A percentile compares a stretch with the other conserved stretches of the same genome.
Conservation (phyloP, 2,888 invertebrate species). For the Julus scandinavius region DNA sequence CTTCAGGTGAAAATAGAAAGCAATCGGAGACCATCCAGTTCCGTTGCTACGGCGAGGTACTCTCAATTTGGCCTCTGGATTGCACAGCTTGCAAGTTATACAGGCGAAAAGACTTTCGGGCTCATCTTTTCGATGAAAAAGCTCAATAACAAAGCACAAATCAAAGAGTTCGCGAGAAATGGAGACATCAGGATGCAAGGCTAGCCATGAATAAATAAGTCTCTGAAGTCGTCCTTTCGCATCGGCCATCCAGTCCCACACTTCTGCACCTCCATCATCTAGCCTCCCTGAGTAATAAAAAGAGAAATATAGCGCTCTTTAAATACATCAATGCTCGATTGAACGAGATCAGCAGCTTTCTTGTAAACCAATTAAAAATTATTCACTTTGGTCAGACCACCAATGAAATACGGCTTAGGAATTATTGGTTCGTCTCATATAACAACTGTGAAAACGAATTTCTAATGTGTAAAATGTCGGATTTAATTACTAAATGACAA, state of each 20-base stretch:
- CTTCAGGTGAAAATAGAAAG: slow-evolving; percentile 35
- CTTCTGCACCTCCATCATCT: slow-evolving; percentile 16
- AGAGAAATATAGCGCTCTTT: neutral
- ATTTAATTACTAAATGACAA: too few relatives aligned
- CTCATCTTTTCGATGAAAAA: neutral
- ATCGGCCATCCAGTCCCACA: slow-evolving; percentile 45
- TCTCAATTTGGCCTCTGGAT: slow-evolving; percentile 29
- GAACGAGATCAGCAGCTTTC: slow-evolving; percentile 36
- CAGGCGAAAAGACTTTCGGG: slow-evolving; percentile 18
- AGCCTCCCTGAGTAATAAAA: slow-evolving; percentile 8
- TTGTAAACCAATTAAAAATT: neutral
- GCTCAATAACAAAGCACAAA: neutral
- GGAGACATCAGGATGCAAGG: slow-evolving; percentile 12
- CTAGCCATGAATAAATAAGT: neutral
- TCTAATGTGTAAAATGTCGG: neutral
- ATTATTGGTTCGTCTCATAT: neutral
- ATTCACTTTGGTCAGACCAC: neutral
- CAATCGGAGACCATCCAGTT: neutral
- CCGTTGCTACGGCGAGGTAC: neutral
- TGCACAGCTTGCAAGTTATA: slow-evolving; percentile 18
- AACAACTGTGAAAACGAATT: neutral
- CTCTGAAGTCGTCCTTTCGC: slow-evolving; percentile 31
- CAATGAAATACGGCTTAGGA: neutral
- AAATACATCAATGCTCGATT: neutral
- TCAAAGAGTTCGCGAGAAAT: slow-evolving; percentile 39